These are phyloP conservation scores for Uria aalge DNA, from an alignment of 2,113 vertebrate species.

Conservation along the genomic window DNA sequence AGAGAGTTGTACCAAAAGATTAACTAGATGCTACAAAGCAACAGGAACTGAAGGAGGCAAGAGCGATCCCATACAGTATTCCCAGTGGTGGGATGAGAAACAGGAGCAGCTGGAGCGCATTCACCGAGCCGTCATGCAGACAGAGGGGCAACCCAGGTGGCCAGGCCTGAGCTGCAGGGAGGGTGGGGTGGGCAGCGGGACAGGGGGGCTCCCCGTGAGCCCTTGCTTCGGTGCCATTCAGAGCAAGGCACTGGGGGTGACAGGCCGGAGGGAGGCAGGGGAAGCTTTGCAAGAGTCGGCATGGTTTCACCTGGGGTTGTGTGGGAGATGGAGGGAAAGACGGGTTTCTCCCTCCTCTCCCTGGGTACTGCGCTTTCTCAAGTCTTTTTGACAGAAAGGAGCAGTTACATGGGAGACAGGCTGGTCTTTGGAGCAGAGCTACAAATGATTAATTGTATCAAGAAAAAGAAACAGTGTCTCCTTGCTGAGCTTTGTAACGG, in stretches of 20 bases:
- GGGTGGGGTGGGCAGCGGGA: background rate
- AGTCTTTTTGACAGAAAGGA: background rate
- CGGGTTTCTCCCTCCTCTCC: background rate
- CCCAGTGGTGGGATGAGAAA: background rate
- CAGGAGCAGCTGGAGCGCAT: background rate
- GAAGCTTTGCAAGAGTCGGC: background rate
- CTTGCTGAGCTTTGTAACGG: constrained; percentile 68
- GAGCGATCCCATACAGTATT: background rate
- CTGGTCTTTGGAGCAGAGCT: constrained; percentile 27
- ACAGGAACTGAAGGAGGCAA: background rate
- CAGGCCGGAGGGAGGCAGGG: background rate
- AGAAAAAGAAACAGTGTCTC: constrained; percentile 72
- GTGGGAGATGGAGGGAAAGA: background rate
- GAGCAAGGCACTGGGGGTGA: background rate
- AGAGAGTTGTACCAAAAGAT: background rate
- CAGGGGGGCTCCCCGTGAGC: accelerated
- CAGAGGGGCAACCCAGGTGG: background rate
- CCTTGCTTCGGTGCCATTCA: background rate
- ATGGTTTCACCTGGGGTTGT: background rate
- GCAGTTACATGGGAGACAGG: constrained; percentile 13
- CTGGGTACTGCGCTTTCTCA: background rate
- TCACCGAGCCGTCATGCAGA: background rate
- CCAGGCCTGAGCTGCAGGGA: background rate
- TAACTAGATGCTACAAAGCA: background rate
- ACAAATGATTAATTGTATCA: constrained; percentile 74